Evolutionary conservation across 2,888 invertebrate genomes (phyloP).

Genomic region (Epirrhoe tristata): DNA sequence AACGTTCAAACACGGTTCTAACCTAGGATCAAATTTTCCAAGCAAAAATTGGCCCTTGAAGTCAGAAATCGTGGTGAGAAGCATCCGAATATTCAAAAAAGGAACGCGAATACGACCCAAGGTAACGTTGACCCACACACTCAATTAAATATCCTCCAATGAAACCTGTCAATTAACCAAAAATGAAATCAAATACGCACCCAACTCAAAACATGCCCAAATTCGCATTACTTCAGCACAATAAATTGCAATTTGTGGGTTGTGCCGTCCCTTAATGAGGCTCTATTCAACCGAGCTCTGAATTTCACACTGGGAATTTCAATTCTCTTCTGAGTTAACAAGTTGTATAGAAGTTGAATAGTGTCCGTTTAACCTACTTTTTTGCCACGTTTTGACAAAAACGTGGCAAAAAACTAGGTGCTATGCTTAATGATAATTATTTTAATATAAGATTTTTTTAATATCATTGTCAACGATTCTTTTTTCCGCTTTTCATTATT

Average conservation of each 20-base stretch:
- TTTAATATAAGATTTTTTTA: too few species aligned
- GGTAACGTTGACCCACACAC: background rate
- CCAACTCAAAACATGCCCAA: slow-evolving; percentile 16
- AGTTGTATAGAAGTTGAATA: slow-evolving; percentile 10
- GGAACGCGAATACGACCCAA: too few species aligned
- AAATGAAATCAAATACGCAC: slow-evolving; percentile 15
- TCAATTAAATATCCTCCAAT: background rate
- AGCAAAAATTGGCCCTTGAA: too few species aligned
- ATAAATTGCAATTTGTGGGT: slow-evolving; percentile 56
- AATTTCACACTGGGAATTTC: slow-evolving; percentile 51
- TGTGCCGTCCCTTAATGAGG: slow-evolving; percentile 48
- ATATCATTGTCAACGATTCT: too few species aligned
- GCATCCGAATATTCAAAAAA: too few species aligned
- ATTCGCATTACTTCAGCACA: slow-evolving; percentile 43
- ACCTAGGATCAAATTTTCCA: too few species aligned
- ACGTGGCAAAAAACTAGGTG: background rate
- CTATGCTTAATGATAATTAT: too few species aligned
- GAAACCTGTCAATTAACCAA: slow-evolving; percentile 10
- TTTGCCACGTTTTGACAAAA: background rate
- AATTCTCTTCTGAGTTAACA: slow-evolving; percentile 49
- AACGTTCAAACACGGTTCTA: too few species aligned
- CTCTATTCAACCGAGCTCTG: slow-evolving; percentile 43
- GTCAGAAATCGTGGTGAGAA: too few species aligned
- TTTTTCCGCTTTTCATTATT: too few species aligned
- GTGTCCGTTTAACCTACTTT: slow-evolving; percentile 1